These are phyloP conservation scores for chimpanzee (Pan troglodytes) DNA, from an alignment of 2,113 vertebrate species.

Conservation along the genomic window NHGRI_mPanTro3-v2.1_pri NC_072398.2:14319501-14320000, in stretches of 20 bases:
- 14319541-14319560: too few relatives aligned
- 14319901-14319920: neutral
- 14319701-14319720: neutral
- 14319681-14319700: neutral
- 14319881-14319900: neutral
- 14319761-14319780: too few relatives aligned
- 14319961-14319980: neutral
- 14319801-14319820: neutral
- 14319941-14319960: neutral
- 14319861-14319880: neutral
- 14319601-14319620: neutral
- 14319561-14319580: too few relatives aligned
- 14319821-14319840: accelerated
- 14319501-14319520: neutral
- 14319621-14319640: neutral
- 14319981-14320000: neutral
- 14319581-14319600: neutral
- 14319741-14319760: neutral
- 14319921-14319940: neutral
- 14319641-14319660: too few relatives aligned
- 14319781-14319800: neutral
- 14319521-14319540: neutral
- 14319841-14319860: neutral
- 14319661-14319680: neutral
- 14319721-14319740: neutral